phyloP scores from a whole-genome alignment of 2,888 invertebrate genomes.

The Temnothorax ravouxi region DNA sequence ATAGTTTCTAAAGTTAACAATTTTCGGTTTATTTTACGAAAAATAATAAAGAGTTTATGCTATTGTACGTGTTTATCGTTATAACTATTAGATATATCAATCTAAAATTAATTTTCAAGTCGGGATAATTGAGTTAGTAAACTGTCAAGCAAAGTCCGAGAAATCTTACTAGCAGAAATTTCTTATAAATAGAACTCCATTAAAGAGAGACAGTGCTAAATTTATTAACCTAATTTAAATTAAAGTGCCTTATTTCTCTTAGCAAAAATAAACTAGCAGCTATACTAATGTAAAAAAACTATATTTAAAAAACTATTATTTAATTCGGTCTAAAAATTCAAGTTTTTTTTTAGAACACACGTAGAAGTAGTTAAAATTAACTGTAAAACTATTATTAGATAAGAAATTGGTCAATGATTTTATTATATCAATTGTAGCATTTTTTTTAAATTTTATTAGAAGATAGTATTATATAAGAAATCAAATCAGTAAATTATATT shows the following conservation, averaged over 20 bases:
- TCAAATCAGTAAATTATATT: not conserved
- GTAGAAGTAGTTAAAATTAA: not conserved
- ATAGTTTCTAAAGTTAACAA: not conserved
- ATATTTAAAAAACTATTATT: not conserved
- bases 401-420: not conserved
- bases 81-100: not conserved
- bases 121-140: not conserved
- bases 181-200: conserved; percentile 19
- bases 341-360: not conserved
- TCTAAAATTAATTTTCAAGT: not conserved
- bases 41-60: not conserved
- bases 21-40: not conserved
- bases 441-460: not conserved
- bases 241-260: not conserved
- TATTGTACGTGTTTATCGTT: not conserved
- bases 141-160: not conserved
- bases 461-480: not conserved
- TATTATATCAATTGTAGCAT: not conserved
- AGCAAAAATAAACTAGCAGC: not conserved
- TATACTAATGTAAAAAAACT: conserved; percentile 15
- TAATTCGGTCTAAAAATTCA: not conserved
- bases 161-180: not conserved
- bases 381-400: not conserved
- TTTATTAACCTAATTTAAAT: not conserved
- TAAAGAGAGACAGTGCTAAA: not conserved